These are phyloP conservation scores for Danio choprae DNA, from an alignment of 2,797 vertebrate genomes.

Conservation along the genomic window DNA sequence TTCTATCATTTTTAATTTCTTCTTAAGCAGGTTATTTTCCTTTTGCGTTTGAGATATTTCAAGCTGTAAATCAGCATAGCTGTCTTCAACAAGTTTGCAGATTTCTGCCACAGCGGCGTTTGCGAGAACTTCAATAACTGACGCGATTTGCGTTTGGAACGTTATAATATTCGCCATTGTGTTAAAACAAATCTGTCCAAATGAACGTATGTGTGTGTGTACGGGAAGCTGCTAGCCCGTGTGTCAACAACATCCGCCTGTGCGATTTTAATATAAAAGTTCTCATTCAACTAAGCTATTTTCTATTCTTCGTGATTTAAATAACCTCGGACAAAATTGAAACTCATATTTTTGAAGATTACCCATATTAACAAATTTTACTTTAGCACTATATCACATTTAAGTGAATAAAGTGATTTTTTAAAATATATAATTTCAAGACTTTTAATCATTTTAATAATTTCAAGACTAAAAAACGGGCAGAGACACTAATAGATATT, in stretches of 20 bases:
- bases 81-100: constrained; percentile 67
- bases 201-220: neutral
- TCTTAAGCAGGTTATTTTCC: constrained; percentile 48
- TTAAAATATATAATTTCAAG: no score
- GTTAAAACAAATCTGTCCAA: neutral
- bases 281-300: neutral
- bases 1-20: constrained; percentile 52
- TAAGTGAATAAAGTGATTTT: neutral
- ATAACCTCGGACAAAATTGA: neutral
- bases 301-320: neutral
- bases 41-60: constrained; percentile 60
- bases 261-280: constrained; percentile 34
- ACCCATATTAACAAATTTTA: neutral
- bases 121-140: constrained; percentile 66
- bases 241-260: neutral
- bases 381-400: neutral
- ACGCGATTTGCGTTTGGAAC: constrained; percentile 65
- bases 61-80: constrained; percentile 59
- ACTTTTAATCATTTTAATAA: no score
- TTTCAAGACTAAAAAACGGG: no score
- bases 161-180: constrained; percentile 32
- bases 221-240: neutral
- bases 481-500: no score
- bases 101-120: constrained; percentile 69
- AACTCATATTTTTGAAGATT: neutral